A percentile compares a stretch with the other conserved stretches of the same genome.
Conservation (phyloP, 2,113 vertebrate species). For the Gobio gobio region DNA sequence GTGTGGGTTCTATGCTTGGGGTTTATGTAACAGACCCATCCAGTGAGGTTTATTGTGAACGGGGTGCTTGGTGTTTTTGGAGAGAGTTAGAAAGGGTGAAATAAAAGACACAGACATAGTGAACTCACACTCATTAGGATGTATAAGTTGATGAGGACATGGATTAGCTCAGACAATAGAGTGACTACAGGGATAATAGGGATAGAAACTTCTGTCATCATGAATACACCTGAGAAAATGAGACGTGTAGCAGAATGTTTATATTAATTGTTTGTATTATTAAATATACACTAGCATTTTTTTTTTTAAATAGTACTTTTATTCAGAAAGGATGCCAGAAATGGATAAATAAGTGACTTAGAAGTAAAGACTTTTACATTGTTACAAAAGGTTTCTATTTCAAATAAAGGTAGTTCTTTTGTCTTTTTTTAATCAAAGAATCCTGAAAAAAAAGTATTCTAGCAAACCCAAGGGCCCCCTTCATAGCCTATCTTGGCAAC, state of each 20-base stretch:
- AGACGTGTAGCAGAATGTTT: neutral
- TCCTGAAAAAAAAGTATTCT: neutral
- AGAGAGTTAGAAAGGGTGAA: conserved; percentile 19
- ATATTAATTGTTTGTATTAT: neutral
- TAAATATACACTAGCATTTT: neutral
- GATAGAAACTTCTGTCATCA: no score
- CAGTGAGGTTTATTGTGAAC: conserved; percentile 16
- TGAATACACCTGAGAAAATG: neutral
- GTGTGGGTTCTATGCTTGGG: conserved; percentile 11
- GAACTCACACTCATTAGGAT: neutral
- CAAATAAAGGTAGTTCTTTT: neutral
- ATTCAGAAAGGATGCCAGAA: neutral
- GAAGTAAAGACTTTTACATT: neutral
- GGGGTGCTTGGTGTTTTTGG: neutral
- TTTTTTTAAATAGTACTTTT: neutral
- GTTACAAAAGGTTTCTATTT: neutral
- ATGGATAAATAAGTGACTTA: neutral
- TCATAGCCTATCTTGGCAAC: no score
- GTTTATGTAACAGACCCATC: conserved; percentile 53
- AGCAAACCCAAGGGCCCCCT: no score
- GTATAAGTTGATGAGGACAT: neutral
- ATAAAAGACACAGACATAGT: neutral
- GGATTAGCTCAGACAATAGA: neutral
- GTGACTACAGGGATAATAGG: neutral
- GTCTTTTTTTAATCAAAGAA: neutral